These are phyloP conservation scores for Panzeria rudis DNA, from an alignment of 2,888 invertebrate species.

Conservation along the genomic window DNA sequence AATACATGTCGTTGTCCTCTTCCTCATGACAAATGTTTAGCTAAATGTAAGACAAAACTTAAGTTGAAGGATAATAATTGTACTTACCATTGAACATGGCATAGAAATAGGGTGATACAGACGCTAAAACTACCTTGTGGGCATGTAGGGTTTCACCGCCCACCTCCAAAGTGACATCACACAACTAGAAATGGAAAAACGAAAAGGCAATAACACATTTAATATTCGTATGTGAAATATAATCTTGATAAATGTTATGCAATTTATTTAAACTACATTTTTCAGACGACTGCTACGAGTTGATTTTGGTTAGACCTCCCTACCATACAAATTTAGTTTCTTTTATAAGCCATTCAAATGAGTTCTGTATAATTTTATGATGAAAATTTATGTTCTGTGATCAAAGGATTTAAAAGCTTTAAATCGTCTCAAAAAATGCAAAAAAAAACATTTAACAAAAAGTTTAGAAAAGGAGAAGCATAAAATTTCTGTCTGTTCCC, in stretches of 20 bases:
- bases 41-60: constrained; percentile 13
- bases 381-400: too few species aligned
- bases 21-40: background rate
- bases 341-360: too few species aligned
- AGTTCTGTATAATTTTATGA: too few species aligned
- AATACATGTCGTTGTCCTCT: constrained; percentile 18
- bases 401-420: too few species aligned
- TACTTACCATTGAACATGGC: constrained; percentile 85
- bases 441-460: too few species aligned
- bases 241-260: constrained; percentile 59
- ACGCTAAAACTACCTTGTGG: constrained; percentile 90
- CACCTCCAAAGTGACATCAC: constrained; percentile 87
- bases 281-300: background rate
- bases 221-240: constrained; percentile 14
- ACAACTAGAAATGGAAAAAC: constrained; percentile 78
- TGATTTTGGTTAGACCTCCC: background rate
- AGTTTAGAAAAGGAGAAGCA: too few species aligned
- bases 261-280: constrained; percentile 22
- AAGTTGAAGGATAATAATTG: constrained; percentile 10
- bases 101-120: constrained; percentile 90
- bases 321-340: too few species aligned
- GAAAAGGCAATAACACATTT: background rate
- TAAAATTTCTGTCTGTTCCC: too few species aligned
- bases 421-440: too few species aligned
- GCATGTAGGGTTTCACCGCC: constrained; percentile 88